Evolutionary conservation across 2,113 vertebrate genomes (phyloP), one percentile per base, ranked within the genome.

Genomic region (Mohoua ochrocephala): DNA sequence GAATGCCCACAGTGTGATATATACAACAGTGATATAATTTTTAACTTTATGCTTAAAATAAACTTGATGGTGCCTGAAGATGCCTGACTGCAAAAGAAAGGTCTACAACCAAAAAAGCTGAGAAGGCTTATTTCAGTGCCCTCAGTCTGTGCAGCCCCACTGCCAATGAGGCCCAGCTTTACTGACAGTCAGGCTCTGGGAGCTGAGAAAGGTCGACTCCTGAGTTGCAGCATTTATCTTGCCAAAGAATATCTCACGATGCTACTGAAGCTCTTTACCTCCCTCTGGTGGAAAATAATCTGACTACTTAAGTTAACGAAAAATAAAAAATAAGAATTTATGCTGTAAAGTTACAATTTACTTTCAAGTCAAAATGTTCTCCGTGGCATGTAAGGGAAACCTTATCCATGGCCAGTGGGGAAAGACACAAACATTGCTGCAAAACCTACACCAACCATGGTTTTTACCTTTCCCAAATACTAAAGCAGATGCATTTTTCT

Each of bases 201-300:
- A 71, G 28, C 60, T 53, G 11, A 74, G 27, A 37, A 54, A 68
- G 30, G n/a, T 41, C 0, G 0, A 31, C 16, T 35, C 18, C 4
- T 27, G 9, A 20, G 39, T 1, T 33, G 74, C 78, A 95, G 63
- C 13, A 6, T 37, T 56, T 45, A 47, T 10, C 44, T 10, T 44
- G 54, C 1, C 50, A 24, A 60, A 59, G 47, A 91, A 13, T 31
- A 53, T 3, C 47, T 86, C 85, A 27, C 7, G 4, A 64, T 30
- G 79, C 71, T 90, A n/a, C 70, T 67, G 60, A 74, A 94, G 96
- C 93, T 93, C 96, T 96, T 91, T 84, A 89, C 76, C 80, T 60
- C 96, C 92, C 93, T 94, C 96, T 97, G 64, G 64, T 89, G 96
- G 96, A 92, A 93, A 94, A 81, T 15, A 11, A 75, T 63, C 59